Base-by-base conservation (phyloP, 2,888 invertebrate genomes). In the Gastrophysa polygoni region DNA sequence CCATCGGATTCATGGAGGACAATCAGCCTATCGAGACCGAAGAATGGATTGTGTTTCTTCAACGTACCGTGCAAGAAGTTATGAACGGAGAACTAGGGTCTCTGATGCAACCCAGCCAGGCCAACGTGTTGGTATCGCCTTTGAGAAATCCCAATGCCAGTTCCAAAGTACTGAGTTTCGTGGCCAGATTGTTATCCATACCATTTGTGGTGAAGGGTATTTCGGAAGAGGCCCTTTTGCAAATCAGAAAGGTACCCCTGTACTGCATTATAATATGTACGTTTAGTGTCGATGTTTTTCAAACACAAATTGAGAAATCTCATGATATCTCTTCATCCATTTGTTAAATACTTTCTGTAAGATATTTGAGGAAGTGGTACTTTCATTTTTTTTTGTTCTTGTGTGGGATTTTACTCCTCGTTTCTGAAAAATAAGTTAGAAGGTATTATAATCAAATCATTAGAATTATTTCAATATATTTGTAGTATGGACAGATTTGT, bases 21-120 rank as follows among this genome's bases (percentile, higher is more conserved):
- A 75, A 66, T 44, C 84, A 85, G 72, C 89, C 91, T 2, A 90
- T 93, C 63, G 93, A 94, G 78, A 87, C 91, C 68, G 93, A 94
- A 67, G 94, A 95, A 80, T 94, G 93, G 94, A 84, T 92, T 66
- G 93, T 90, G 0, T 95, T 94, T 79, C 81, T 95, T 0, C 88
- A 91, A 73, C 88, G 89, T 10, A 91, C 91, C 14, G 91, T 93
- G 80, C 90, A 90, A 77, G 95, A 94, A 83, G 87, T 92, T 11
- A 87, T 93, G 82, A 88, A 89, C 59, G 92, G 92, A 0, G 93
- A 93, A 79, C 84, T 91, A 14, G 89, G 89, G 70, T 91, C 91
- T 1, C 81, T 93, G 3, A 86, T 88, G 17, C 91, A 92, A 76
- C 67, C 88, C 10, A 89, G 88, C 80, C 85, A 89, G 81, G 88